Percentiles rank a stretch among this genome's conserved stretches.
Evolutionary conservation across 2,797 vertebrate species (phyloP).

Genomic region (Gadopsis bispinosus): DNA sequence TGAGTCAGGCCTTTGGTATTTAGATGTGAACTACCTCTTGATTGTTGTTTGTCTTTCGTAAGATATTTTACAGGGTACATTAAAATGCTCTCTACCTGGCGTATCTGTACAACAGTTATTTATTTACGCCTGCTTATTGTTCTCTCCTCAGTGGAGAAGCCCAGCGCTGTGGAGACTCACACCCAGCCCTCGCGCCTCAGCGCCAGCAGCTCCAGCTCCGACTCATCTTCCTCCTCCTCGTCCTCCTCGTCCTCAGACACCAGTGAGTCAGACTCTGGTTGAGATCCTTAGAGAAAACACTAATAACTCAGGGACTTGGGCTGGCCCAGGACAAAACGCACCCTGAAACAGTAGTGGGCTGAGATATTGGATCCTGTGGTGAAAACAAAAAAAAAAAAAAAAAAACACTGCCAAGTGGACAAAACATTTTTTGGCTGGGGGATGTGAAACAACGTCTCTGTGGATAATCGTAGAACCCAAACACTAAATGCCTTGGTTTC

Average conservation of each 20-base stretch:
- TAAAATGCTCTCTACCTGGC: neutral
- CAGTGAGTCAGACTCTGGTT: slow-evolving; percentile 93
- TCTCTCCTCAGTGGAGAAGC: slow-evolving; percentile 87
- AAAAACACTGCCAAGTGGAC: slow-evolving; percentile 25
- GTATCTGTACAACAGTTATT: too few species aligned
- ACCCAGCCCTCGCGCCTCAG: slow-evolving; percentile 89
- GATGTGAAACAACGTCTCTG: slow-evolving; percentile 53
- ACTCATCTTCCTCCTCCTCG: slow-evolving; percentile 91
- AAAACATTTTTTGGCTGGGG: slow-evolving; percentile 54
- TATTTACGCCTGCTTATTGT: neutral
- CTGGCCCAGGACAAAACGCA: slow-evolving; percentile 64
- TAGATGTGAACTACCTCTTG: neutral
- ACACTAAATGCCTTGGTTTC: slow-evolving; percentile 78
- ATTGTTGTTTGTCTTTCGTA: neutral
- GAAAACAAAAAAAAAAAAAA: neutral
- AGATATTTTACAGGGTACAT: neutral
- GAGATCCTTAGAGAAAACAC: slow-evolving; percentile 51
- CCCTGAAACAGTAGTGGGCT: slow-evolving; percentile 66
- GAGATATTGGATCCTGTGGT: slow-evolving; percentile 33
- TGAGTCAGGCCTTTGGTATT: neutral
- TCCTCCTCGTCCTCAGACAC: slow-evolving; percentile 91
- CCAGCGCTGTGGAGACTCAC: slow-evolving; percentile 76
- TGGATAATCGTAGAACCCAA: slow-evolving; percentile 60
- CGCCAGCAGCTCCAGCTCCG: slow-evolving; percentile 94
- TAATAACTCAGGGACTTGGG: slow-evolving; percentile 80